These are phyloP conservation scores for Heliconius charithonia DNA, from an alignment of 2,888 invertebrate species.

Conservation along the genomic window DNA sequence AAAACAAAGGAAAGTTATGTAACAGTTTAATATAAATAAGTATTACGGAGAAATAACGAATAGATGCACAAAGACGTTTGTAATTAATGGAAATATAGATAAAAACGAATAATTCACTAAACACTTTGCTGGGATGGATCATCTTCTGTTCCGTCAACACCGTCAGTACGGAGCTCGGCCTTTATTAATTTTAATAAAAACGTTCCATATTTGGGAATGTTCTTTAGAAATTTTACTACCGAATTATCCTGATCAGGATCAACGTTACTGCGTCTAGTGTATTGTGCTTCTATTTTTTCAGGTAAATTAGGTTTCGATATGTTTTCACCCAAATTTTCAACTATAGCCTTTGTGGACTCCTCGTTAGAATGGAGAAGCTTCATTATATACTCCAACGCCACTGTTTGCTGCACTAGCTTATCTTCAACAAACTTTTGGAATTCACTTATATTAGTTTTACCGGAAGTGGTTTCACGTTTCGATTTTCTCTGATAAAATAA, in stretches of 20 bases:
- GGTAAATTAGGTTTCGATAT: slow-evolving; percentile 59
- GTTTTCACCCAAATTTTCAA: slow-evolving; percentile 56
- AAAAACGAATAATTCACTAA: slow-evolving; percentile 10
- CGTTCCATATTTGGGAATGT: slow-evolving; percentile 62
- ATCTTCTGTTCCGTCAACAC: slow-evolving; percentile 58
- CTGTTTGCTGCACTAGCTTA: slow-evolving; percentile 63
- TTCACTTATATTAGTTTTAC: slow-evolving; percentile 44
- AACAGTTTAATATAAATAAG: slow-evolving; percentile 5
- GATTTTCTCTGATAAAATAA: slow-evolving; percentile 59
- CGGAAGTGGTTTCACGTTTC: slow-evolving; percentile 54
- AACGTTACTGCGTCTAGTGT: slow-evolving; percentile 51
- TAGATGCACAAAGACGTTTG: not conserved
- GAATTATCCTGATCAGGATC: slow-evolving; percentile 51
- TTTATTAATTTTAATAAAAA: slow-evolving; percentile 59
- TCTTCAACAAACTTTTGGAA: slow-evolving; percentile 61
- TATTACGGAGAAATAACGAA: not conserved
- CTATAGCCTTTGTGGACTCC: slow-evolving; percentile 56
- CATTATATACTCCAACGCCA: slow-evolving; percentile 63
- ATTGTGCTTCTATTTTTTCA: slow-evolving; percentile 59
- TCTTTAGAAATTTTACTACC: slow-evolving; percentile 58
- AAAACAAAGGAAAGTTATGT: not conserved
- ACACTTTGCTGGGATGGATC: not conserved
- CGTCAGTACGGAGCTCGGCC: slow-evolving; percentile 52
- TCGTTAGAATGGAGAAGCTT: slow-evolving; percentile 55
- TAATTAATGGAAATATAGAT: slow-evolving; percentile 2